Base-by-base conservation (phyloP, 1,140 invertebrate species). In the Diabrotica virgifera region DNA sequence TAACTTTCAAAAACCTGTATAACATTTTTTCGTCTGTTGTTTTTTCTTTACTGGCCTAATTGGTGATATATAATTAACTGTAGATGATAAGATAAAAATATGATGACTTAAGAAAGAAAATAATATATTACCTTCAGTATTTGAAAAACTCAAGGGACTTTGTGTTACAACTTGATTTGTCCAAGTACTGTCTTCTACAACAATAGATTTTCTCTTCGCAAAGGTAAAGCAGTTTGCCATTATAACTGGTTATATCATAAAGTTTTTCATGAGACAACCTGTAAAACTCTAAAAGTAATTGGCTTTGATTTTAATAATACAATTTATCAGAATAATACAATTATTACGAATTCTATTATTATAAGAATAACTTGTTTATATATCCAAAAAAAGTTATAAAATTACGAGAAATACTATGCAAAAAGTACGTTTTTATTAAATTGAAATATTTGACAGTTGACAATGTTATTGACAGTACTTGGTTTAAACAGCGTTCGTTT, bases 131-230 rank as follows among this genome's bases (percentile, higher is more conserved):
- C 12, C 12, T 37, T 36, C 56, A 58, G 8, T 46, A 54, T 58
- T 38, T 58, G 56, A 38, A 58, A 58, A 58, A 10, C n/a, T 36
- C 8, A 58, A 8, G 5, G 37, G 24, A 59, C 24, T 46, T 46
- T 57, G 13, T 35, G 13, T 37, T n/a, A 24, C 52, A 8, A 53
- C 7, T 53, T 53, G 10, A 53, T 24, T 53, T 12, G n/a, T 53
- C 52, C 52, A 53, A 13, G 52, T 46, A 46, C 40, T n/a, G n/a
- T 46, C 40, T 46, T 46, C 40, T 10, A 8, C 8, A 46, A n/a
- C 5, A 2, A 46, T 46, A 46, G 8, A 10, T 46, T 46, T 8
- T 10, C n/a, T 46, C n/a, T 46, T 46, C 3, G 40, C 8, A 46
- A 46, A 46, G n/a, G 40, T 8, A 46, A 46, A n/a, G n/a, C 40